Conservation (phyloP, 2,888 invertebrate species). For the Fissipunctia ypsillon region DNA sequence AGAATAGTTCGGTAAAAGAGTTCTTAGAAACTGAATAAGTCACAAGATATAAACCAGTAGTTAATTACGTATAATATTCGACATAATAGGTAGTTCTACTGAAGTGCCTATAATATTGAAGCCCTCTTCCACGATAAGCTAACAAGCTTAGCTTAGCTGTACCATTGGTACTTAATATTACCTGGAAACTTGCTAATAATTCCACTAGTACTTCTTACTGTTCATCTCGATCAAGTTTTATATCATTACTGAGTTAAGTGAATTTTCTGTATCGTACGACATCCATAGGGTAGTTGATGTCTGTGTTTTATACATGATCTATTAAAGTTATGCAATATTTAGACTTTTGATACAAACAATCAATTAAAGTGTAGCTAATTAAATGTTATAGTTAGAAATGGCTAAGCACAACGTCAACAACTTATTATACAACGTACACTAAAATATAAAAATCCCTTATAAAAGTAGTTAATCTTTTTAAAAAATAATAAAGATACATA, state of each 20-base stretch:
- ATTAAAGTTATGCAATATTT: neutral
- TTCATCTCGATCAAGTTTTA: neutral
- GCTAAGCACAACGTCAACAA: neutral
- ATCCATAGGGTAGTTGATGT: neutral
- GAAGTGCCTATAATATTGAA: neutral
- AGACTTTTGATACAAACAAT: neutral
- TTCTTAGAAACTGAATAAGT: neutral
- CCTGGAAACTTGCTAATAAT: constrained; percentile 12
- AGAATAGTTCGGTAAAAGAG: neutral
- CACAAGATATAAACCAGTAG: too few relatives aligned
- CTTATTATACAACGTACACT: too few relatives aligned
- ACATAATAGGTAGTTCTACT: neutral
- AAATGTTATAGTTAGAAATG: neutral
- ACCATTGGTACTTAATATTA: constrained; percentile 14
- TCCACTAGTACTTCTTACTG: neutral
- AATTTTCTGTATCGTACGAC: neutral
- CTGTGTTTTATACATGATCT: neutral
- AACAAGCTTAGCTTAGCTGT: constrained; percentile 8
- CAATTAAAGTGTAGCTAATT: neutral
- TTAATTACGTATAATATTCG: too few relatives aligned
- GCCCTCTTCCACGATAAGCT: neutral
- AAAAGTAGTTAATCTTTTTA: too few relatives aligned
- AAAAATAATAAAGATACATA: too few relatives aligned
- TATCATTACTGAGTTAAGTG: neutral
- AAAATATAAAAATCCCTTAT: too few relatives aligned